These are phyloP conservation scores for Clepsis dumicolana DNA, from an alignment of 2,888 invertebrate genomes.

Conservation along the genomic window DNA sequence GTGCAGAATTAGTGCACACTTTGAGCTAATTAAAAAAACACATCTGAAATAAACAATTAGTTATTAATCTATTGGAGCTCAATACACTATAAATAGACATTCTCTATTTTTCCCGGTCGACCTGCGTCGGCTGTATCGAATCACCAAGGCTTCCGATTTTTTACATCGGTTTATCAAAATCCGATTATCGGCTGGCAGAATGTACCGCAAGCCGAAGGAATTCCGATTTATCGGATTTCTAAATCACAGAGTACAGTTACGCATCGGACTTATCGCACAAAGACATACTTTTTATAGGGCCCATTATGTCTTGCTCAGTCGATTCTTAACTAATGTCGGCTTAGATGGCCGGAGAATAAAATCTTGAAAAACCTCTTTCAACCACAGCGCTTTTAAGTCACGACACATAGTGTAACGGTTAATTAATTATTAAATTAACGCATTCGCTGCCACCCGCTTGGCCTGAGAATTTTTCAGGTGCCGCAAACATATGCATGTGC, in stretches of 20 bases:
- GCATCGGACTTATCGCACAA: constrained; percentile 54
- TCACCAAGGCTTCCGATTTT: constrained; percentile 61
- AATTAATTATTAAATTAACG: constrained; percentile 5
- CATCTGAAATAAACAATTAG: background rate
- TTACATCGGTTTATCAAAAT: constrained; percentile 72
- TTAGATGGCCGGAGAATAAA: constrained; percentile 41
- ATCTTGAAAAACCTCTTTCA: constrained; percentile 41
- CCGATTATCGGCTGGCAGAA: constrained; percentile 78
- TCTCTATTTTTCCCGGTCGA: constrained; percentile 72
- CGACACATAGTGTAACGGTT: constrained; percentile 40
- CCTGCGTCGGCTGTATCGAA: constrained; percentile 61
- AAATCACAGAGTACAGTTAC: constrained; percentile 56
- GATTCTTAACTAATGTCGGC: constrained; percentile 38
- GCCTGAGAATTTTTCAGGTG: too few species aligned
- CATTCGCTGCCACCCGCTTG: too few species aligned
- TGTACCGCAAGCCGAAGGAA: constrained; percentile 73
- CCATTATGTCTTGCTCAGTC: constrained; percentile 37
- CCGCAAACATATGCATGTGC: too few species aligned
- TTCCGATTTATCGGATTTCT: constrained; percentile 70
- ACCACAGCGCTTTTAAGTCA: constrained; percentile 47
- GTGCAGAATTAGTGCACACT: too few species aligned
- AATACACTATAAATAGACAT: constrained; percentile 8
- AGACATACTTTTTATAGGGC: constrained; percentile 44
- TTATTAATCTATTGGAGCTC: background rate
- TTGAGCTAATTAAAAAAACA: background rate